Evolutionary conservation across 2,797 vertebrate species (phyloP), one percentile per base, ranked within the genome.

Genomic region (Salarias fasciatus): DNA sequence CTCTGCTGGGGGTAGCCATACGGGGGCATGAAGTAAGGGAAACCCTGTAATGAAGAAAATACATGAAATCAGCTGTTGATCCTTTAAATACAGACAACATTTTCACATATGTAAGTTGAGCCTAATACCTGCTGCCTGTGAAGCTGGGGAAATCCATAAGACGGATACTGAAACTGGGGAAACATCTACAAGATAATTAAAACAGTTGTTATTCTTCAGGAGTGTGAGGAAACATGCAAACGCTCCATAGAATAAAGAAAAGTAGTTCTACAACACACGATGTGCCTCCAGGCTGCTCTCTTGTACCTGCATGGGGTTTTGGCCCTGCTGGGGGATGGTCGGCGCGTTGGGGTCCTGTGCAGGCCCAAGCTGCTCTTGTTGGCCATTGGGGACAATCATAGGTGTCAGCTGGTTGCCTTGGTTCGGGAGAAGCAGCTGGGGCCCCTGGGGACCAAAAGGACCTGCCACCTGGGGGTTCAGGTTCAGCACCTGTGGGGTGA

Each of bases 1-100:
- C 84, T 88, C 82, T 87, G 81, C 77, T 87, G 83, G 11, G 92
- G 88, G 48, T 89, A 93, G 8, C 88, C 87, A 8, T 92, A 93
- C 2, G 78, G 64, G 10, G 80, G 54, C 30, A 91, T 1, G 31
- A 84, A 93, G 73, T 92, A 93, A 0, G 82, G 80, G 65, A 82
- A 93, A 14, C 87, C 83, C 93, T 93, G 74, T 10, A 15, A 57
- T 24, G 18, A 63, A 29, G 51, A 69, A 3, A 33, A 0, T 55
- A 14, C 1, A 12, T 53, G 55, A 44, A 63, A 56, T 61, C 5
- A 56, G 3, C 6, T 33, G 6, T 29, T 15, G 47, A 47, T 18
- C 18, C 24, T 24, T 24, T 3, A 24, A 3, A 24, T 3, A 24
- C 18, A 24, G 18, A 24, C 18, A 24, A 24, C 18, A 24, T 2